phyloP scores from a whole-genome alignment of 2,113 vertebrate genomes.

The Crotalus helleri region DNA sequence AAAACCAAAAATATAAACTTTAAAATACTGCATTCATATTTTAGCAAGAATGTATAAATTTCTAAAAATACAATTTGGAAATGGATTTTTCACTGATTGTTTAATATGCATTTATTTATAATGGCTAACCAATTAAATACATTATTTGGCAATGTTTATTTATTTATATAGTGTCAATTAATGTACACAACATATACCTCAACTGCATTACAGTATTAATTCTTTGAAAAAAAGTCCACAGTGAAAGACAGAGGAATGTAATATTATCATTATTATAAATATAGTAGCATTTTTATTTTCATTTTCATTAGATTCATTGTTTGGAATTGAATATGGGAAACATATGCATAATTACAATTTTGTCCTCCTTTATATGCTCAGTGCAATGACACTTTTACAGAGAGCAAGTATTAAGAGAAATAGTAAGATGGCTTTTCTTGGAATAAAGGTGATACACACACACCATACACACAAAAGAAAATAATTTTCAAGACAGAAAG shows the following conservation, averaged over 20 bases:
- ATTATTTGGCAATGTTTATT: slow-evolving; percentile 24
- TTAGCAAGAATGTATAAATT: slow-evolving; percentile 19
- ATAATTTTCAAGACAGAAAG: slow-evolving; percentile 50
- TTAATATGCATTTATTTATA: neutral
- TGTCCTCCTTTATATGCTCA: slow-evolving; percentile 53
- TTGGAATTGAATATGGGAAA: slow-evolving; percentile 40
- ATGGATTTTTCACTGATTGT: slow-evolving; percentile 9
- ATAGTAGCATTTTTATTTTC: slow-evolving; percentile 42
- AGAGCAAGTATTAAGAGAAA: slow-evolving; percentile 54
- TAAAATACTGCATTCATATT: slow-evolving; percentile 24
- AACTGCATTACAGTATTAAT: slow-evolving; percentile 20
- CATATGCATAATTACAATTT: slow-evolving; percentile 48
- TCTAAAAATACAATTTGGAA: slow-evolving; percentile 20
- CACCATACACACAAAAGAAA: slow-evolving; percentile 47
- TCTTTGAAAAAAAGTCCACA: slow-evolving; percentile 55
- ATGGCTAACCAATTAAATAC: neutral
- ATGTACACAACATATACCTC: neutral
- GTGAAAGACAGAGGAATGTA: slow-evolving; percentile 65
- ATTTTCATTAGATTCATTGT: slow-evolving; percentile 42
- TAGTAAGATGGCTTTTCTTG: slow-evolving; percentile 65
- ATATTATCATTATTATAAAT: slow-evolving; percentile 34
- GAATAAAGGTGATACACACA: slow-evolving; percentile 63
- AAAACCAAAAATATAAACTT: slow-evolving; percentile 5
- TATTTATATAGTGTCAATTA: slow-evolving; percentile 8
- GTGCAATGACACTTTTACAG: slow-evolving; percentile 59